Percentiles rank a stretch among this genome's conserved stretches.
Conservation (phyloP, 92 coral and sea anemone species). For the Chrysogorgia sp. region DNA sequence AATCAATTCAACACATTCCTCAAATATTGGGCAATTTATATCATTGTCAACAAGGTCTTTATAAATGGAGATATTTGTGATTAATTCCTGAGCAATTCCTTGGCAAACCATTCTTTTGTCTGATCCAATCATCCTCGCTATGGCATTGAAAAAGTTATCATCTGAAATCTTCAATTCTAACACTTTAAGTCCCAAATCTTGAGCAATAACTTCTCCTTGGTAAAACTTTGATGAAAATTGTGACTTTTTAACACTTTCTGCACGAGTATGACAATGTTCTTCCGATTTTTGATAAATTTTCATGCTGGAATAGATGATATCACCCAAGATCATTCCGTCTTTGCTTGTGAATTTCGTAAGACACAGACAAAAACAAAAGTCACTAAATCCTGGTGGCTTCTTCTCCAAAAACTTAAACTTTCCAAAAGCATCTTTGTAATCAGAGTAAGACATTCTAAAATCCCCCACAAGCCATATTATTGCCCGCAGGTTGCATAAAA, state of each 20-base stretch:
- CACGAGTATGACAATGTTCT: conserved; percentile 3
- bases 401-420: conserved; percentile 13
- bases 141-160: conserved; percentile 19
- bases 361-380: conserved; percentile 32
- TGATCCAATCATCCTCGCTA: conserved; percentile 10
- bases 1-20: conserved; percentile 35
- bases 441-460: neutral
- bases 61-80: conserved; percentile 21
- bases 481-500: conserved; percentile 15
- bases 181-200: conserved; percentile 17
- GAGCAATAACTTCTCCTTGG: conserved; percentile 35
- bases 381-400: conserved; percentile 17
- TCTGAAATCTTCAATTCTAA: conserved; percentile 21
- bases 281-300: conserved; percentile 32
- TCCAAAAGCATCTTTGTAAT: conserved; percentile 19
- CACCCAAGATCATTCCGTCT: conserved; percentile 40
- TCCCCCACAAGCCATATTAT: conserved; percentile 4
- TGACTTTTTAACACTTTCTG: conserved; percentile 1
- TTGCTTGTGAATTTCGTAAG: conserved; percentile 31
- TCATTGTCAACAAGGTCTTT: conserved; percentile 37
- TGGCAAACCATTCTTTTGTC: conserved; percentile 12
- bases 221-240: conserved; percentile 39
- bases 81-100: conserved; percentile 18
- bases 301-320: conserved; percentile 34
- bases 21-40: conserved; percentile 35